Conservation (phyloP, 2,888 invertebrate species). For the Aphodius granarius region DNA sequence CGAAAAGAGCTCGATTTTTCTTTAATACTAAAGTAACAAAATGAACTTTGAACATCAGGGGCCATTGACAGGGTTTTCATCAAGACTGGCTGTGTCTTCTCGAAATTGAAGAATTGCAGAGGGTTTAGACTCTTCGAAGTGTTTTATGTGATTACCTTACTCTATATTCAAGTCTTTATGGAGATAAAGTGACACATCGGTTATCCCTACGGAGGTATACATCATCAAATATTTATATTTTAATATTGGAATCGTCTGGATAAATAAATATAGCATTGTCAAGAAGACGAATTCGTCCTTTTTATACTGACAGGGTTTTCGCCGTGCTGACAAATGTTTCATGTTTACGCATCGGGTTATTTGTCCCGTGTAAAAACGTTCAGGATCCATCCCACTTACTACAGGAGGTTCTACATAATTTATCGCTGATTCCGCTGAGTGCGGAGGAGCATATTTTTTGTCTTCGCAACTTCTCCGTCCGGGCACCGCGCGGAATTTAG, state of each 20-base stretch:
- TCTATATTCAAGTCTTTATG: not conserved
- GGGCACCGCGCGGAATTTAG: not conserved
- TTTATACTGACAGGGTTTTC: not conserved
- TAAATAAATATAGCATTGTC: not conserved
- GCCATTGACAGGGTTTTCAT: too few species aligned
- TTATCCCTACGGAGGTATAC: not conserved
- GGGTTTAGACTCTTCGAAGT: too few species aligned
- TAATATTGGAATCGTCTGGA: not conserved
- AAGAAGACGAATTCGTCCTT: not conserved
- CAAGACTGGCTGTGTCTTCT: too few species aligned
- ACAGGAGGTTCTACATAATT: not conserved
- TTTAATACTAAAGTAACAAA: too few species aligned
- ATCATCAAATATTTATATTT: not conserved
- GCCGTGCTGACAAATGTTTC: not conserved
- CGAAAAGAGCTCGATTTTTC: too few species aligned
- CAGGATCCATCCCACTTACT: not conserved
- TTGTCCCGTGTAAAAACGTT: not conserved
- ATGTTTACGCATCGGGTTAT: not conserved
- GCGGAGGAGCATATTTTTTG: not conserved
- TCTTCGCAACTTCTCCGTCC: not conserved
- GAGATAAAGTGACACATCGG: not conserved
- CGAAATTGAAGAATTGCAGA: too few species aligned
- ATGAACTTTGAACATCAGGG: too few species aligned
- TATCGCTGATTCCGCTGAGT: not conserved
- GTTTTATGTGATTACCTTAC: too few species aligned